phyloP scores from a whole-genome alignment of 2,113 vertebrate genomes.

The Calyptomena viridis region DNA sequence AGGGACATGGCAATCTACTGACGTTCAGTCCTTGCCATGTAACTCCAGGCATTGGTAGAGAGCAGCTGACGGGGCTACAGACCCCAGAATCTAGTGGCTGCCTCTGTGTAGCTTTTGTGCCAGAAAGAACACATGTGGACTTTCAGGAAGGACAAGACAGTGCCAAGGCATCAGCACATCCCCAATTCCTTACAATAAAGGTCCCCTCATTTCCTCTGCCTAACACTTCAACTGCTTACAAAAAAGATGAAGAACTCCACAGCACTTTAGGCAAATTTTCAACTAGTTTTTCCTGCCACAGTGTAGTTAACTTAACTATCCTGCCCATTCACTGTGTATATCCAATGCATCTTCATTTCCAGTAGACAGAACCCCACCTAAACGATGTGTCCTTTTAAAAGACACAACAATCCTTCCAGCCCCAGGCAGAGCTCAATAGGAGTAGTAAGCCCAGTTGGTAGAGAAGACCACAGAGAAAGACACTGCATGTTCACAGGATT shows the following conservation, averaged over 20 bases:
- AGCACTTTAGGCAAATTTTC: not conserved
- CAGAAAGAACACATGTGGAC: not conserved
- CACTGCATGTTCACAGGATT: not conserved
- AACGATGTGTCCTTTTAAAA: not conserved
- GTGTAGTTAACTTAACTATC: not conserved
- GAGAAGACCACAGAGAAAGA: not conserved
- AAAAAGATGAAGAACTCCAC: not conserved
- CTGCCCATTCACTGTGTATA: not conserved
- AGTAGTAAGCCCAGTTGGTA: not conserved
- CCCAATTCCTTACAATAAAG: not conserved
- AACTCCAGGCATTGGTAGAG: not conserved
- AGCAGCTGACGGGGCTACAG: not conserved
- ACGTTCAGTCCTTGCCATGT: not conserved
- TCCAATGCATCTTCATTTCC: not conserved
- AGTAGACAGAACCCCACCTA: not conserved
- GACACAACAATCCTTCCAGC: not conserved
- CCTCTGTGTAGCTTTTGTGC: not conserved
- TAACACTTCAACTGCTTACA: not conserved
- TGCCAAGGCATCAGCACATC: not conserved
- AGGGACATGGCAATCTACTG: not conserved
- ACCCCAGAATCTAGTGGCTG: fast-evolving
- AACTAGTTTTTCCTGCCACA: not conserved
- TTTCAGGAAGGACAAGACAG: not conserved
- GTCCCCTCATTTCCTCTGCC: not conserved
- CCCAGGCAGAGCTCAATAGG: not conserved